phyloP scores from a whole-genome alignment of 2,888 invertebrate species.

The Helobdella robusta region DNA sequence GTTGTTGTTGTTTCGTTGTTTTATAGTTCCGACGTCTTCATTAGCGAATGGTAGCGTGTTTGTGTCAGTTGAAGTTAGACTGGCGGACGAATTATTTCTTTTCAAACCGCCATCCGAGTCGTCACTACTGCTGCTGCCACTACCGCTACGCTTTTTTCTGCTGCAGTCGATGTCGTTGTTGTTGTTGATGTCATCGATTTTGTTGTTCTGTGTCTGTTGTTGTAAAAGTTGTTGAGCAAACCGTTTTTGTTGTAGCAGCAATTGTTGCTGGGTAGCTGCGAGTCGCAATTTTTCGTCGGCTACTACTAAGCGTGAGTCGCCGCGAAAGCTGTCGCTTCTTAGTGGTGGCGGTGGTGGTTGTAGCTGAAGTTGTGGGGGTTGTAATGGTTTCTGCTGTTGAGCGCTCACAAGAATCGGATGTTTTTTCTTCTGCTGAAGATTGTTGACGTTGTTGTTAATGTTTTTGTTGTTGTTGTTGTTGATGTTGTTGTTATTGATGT shows the following conservation, averaged over 20 bases:
- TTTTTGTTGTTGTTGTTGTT: too few relatives aligned
- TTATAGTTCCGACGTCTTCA: slow-evolving; percentile 95
- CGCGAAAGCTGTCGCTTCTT: slow-evolving; percentile 2
- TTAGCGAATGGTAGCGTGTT: slow-evolving; percentile 83
- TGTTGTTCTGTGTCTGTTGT: neutral
- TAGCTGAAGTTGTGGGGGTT: neutral
- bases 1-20: slow-evolving; percentile 58
- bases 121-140: neutral
- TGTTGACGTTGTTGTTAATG: neutral
- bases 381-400: too few relatives aligned
- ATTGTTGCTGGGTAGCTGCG: neutral
- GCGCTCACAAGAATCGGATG: too few relatives aligned
- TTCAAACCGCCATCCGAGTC: neutral
- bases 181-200: slow-evolving; percentile 14
- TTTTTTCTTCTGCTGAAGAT: neutral
- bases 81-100: neutral
- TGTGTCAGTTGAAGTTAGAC: slow-evolving; percentile 59
- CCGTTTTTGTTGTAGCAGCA: neutral
- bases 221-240: neutral
- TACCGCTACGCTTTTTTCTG: neutral
- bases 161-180: neutral
- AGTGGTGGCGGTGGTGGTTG: slow-evolving; percentile 5
- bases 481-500: neutral
- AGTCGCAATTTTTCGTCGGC: neutral
- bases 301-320: neutral